These are phyloP conservation scores for Crotalus helleri DNA, from an alignment of 2,113 vertebrate species.

Conservation along the genomic window DNA sequence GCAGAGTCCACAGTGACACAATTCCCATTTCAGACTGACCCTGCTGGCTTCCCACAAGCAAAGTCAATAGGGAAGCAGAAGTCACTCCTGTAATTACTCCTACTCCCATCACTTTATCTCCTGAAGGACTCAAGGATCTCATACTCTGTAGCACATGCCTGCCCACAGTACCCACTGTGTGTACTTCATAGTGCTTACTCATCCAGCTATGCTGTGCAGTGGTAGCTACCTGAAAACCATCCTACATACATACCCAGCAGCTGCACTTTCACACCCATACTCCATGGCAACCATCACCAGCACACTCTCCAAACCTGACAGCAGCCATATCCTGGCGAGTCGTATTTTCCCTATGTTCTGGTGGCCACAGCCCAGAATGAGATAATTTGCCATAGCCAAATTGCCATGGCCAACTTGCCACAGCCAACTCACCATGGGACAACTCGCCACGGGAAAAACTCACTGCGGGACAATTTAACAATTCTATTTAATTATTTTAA, in stretches of 20 bases:
- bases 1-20: too few relatives aligned
- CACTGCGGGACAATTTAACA: too few relatives aligned
- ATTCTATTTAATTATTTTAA: too few relatives aligned
- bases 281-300: background rate
- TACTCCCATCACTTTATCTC: background rate
- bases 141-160: too few relatives aligned
- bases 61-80: background rate
- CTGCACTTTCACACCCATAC: background rate
- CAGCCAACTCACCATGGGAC: too few relatives aligned
- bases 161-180: background rate
- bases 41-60: background rate
- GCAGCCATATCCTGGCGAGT: background rate
- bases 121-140: too few relatives aligned
- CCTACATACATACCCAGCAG: too few relatives aligned
- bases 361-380: background rate
- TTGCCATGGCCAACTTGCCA: too few relatives aligned
- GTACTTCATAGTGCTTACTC: background rate
- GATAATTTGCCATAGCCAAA: too few relatives aligned
- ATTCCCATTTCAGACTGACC: background rate
- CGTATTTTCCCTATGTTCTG: background rate
- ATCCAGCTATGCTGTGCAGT: background rate
- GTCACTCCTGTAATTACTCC: background rate
- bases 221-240: background rate
- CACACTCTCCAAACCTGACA: background rate
- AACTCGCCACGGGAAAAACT: too few relatives aligned